Percentiles rank a stretch among this genome's conserved stretches.
phyloP scores from a whole-genome alignment of 1,140 invertebrate genomes.

The Chionoecetes opilio region DNA sequence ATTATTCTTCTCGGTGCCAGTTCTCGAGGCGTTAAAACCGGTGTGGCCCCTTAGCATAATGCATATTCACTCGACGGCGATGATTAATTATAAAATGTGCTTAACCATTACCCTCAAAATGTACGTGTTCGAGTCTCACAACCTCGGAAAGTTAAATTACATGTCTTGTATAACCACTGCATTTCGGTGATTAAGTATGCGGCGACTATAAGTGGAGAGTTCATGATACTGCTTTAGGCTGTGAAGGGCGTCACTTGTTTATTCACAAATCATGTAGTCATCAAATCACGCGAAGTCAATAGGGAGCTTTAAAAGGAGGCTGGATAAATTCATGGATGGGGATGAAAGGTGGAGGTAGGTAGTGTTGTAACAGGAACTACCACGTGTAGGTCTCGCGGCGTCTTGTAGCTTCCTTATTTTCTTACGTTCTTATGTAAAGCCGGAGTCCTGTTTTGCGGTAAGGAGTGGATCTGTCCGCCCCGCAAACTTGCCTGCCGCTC shows the following conservation, averaged over 20 bases:
- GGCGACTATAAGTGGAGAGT: background rate
- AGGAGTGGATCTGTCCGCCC: background rate
- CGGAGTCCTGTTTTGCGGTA: background rate
- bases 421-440: no score
- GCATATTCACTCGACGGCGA: background rate
- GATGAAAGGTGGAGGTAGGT: no score
- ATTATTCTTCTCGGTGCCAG: background rate
- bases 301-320: no score
- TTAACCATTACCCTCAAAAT: background rate
- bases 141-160: conserved; percentile 8
- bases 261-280: conserved; percentile 12
- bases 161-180: conserved; percentile 4
- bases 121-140: background rate
- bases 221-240: background rate
- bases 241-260: background rate
- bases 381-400: no score
- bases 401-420: no score
- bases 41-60: background rate
- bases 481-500: background rate
- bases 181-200: background rate
- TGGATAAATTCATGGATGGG: no score
- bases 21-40: background rate
- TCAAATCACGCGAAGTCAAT: no score
- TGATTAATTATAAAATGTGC: background rate
- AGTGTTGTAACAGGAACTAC: no score